Base-by-base conservation (phyloP, 2,797 vertebrate species). In the Microhierax caerulescens region DNA sequence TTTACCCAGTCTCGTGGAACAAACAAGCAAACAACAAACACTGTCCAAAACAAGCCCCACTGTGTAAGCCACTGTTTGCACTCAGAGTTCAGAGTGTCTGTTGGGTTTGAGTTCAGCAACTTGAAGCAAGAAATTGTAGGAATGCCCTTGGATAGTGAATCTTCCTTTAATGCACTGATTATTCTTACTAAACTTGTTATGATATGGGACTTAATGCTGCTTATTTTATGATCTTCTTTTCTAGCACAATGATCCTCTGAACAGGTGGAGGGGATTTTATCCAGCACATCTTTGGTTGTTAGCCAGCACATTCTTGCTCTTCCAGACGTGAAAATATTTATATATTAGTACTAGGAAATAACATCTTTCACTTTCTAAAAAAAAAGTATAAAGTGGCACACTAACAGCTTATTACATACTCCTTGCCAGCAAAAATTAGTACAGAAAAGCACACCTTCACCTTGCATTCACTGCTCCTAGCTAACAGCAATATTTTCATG, bases 271-370 rank as follows among this genome's bases (percentile, higher is more conserved):
- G 5, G 23, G 50, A 92, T 95, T 96, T 97, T 96, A 94, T 85
- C 78, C 92, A 95, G 93, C 92, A 95, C 91, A 95, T 96, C 96
- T 91, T 86, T 95, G 90, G 93, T 94, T 69, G 18, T 75, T 85
- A 92, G 72, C 93, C 96, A 96, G 86, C 53, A 95, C 81, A 96
- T 97, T 97, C 92, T 96, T 97, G 81, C 73, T 97, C 84, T 89
- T 96, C 84, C 93, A 96, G 92, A 96, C 54, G 0, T 67, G 69
- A 95, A 96, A 94, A 92, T 94, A 97, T 96, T 95, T 95, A 91
- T 43, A 56, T 91, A 84, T 63, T 93, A 78, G 25, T 92, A 73
- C 36, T 65, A 81, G 21, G 85, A 93, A 95, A 83, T 41, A 85
- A 25, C 57, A 90, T 75, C 9, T 88, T 91, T 90, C 16, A 59